Evolutionary conservation across 2,797 vertebrate species (phyloP).

Genomic region (Leptatherina wallacei): DNA sequence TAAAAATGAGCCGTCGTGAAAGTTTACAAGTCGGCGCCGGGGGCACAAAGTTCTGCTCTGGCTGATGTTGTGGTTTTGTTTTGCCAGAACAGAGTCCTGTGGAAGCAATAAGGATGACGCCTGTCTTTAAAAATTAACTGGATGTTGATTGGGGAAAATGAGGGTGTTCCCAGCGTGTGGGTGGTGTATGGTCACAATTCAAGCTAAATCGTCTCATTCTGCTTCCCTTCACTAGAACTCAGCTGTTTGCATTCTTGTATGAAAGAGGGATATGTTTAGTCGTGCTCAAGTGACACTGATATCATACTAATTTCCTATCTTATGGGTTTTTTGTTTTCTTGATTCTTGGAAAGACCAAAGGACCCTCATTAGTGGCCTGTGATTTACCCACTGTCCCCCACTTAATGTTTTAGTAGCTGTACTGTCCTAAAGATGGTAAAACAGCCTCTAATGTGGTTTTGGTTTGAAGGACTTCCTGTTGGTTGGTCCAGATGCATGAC

Average conservation of each 20-base stretch:
- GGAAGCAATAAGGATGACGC: constrained; percentile 1
- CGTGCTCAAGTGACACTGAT: constrained; percentile 52
- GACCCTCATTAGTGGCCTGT: constrained; percentile 31
- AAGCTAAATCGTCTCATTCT: constrained; percentile 33
- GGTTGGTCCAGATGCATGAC: constrained; percentile 55
- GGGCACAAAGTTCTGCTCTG: constrained; percentile 23
- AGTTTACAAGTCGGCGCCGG: constrained; percentile 24
- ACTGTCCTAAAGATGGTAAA: constrained; percentile 35
- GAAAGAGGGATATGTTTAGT: constrained; percentile 65
- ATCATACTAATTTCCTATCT: constrained; percentile 38
- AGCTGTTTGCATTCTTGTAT: constrained; percentile 57
- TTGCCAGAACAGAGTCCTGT: constrained; percentile 8
- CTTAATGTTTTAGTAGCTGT: constrained; percentile 42
- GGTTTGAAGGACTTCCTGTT: constrained; percentile 53
- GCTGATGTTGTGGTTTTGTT: constrained; percentile 28
- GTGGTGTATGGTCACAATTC: constrained; percentile 17
- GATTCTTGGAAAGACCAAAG: constrained; percentile 24
- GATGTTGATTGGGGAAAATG: constrained; percentile 20
- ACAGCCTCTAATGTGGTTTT: constrained; percentile 52
- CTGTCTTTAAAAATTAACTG: background rate
- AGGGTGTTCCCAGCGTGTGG: background rate
- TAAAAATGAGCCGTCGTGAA: constrained; percentile 43
- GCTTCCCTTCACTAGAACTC: constrained; percentile 29
- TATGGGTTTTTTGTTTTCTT: constrained; percentile 9
- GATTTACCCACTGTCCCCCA: constrained; percentile 34